Conservation (phyloP, 2,888 invertebrate species). For the Melieria crassipennis region DNA sequence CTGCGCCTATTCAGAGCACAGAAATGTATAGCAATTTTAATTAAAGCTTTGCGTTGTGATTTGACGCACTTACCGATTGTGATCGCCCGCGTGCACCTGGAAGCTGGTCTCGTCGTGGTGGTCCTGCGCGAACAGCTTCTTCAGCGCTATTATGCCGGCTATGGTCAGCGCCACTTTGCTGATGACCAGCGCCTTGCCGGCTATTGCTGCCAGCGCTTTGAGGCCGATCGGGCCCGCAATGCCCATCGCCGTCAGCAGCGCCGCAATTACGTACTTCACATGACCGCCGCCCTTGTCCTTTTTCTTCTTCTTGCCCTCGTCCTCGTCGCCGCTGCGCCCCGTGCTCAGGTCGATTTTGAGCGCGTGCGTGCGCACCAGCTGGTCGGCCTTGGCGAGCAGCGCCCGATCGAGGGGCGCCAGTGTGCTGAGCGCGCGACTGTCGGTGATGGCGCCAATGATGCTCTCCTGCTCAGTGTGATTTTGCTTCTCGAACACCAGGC, state of each 20-base stretch:
- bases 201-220: slow-evolving; percentile 76
- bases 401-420: slow-evolving; percentile 70
- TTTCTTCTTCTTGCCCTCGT: slow-evolving; percentile 55
- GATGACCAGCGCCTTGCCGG: slow-evolving; percentile 77
- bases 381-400: slow-evolving; percentile 67
- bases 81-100: slow-evolving; percentile 75
- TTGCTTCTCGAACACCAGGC: slow-evolving; percentile 71
- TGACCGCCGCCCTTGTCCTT: slow-evolving; percentile 63
- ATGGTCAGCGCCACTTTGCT: slow-evolving; percentile 79
- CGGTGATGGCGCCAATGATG: slow-evolving; percentile 65
- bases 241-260: slow-evolving; percentile 73
- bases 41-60: neutral
- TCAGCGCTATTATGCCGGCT: slow-evolving; percentile 76
- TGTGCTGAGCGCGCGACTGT: slow-evolving; percentile 70
- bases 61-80: slow-evolving; percentile 68
- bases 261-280: slow-evolving; percentile 70
- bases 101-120: slow-evolving; percentile 72
- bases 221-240: slow-evolving; percentile 76
- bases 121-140: slow-evolving; percentile 77
- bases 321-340: slow-evolving; percentile 47
- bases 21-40: neutral
- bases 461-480: slow-evolving; percentile 67
- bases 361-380: slow-evolving; percentile 73
- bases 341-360: slow-evolving; percentile 71
- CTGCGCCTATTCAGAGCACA: slow-evolving; percentile 67